Evolutionary conservation across 2,888 invertebrate species (phyloP).

Genomic region (Globia sparganii): DNA sequence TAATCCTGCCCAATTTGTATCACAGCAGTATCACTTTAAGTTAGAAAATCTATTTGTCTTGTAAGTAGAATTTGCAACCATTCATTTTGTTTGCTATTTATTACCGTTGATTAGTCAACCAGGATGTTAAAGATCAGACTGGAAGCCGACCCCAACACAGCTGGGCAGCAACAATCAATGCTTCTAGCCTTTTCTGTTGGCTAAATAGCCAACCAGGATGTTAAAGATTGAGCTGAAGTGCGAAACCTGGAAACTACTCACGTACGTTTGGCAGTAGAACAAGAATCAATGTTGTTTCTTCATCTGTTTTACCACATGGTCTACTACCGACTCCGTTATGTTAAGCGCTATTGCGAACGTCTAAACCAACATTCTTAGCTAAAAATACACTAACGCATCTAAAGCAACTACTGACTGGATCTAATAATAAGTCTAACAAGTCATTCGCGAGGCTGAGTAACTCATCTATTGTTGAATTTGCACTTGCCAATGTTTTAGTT

Average conservation of each 20-base stretch:
- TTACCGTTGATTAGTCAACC: not conserved
- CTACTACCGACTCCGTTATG: slow-evolving; percentile 49
- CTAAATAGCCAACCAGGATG: not conserved
- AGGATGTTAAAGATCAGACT: not conserved
- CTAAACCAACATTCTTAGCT: slow-evolving; percentile 69
- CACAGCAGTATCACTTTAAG: not conserved
- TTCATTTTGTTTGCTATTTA: not conserved
- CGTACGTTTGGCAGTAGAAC: not conserved
- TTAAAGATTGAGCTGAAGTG: not conserved
- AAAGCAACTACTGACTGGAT: slow-evolving; percentile 68
- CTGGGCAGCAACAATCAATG: too few species aligned
- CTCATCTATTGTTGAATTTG: slow-evolving; percentile 71
- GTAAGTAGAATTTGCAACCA: not conserved
- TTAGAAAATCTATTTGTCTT: not conserved
- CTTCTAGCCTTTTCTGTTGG: not conserved
- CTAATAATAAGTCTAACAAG: slow-evolving; percentile 71
- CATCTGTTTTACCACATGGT: slow-evolving; percentile 42
- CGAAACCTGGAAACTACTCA: not conserved
- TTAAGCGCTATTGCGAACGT: slow-evolving; percentile 62
- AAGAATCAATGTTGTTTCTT: slow-evolving; percentile 46
- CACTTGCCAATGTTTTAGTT: slow-evolving; percentile 67
- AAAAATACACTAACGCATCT: slow-evolving; percentile 71
- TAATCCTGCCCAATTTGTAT: not conserved
- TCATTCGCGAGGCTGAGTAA: slow-evolving; percentile 70
- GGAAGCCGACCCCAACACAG: too few species aligned